These are phyloP conservation scores for Andrena trimmerana DNA, from an alignment of 2,888 invertebrate species.

Conservation along the genomic window DNA sequence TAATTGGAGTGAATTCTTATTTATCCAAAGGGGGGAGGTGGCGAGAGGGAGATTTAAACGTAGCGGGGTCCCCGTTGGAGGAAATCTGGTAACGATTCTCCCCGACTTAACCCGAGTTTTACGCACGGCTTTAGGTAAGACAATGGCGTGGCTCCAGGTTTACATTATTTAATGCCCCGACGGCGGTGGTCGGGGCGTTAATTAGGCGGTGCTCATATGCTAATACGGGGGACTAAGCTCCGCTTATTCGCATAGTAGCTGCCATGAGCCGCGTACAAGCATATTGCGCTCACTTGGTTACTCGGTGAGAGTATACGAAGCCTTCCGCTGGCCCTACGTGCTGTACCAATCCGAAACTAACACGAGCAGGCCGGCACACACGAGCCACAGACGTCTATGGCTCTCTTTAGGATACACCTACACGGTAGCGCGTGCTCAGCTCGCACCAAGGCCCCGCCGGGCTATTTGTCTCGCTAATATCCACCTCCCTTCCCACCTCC, in stretches of 20 bases:
- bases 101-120: conserved; percentile 80
- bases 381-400: background rate
- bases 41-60: conserved; percentile 37
- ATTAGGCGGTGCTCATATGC: conserved; percentile 84
- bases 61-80: conserved; percentile 20
- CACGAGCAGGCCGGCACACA: conserved; percentile 20
- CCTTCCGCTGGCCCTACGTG: conserved; percentile 43
- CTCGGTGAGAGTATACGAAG: conserved; percentile 70
- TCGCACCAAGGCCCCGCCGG: conserved; percentile 65
- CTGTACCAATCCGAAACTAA: conserved; percentile 56
- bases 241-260: conserved; percentile 82
- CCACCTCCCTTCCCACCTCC: conserved; percentile 52
- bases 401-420: conserved; percentile 28
- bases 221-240: conserved; percentile 83
- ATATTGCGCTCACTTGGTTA: conserved; percentile 76
- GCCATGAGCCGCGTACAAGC: conserved; percentile 82
- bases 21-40: conserved; percentile 25
- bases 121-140: conserved; percentile 83
- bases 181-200: conserved; percentile 79
- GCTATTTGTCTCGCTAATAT: conserved; percentile 83
- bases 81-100: conserved; percentile 70
- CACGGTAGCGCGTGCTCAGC: conserved; percentile 22
- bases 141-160: conserved; percentile 79
- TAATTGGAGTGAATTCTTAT: conserved; percentile 38
- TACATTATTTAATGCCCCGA: conserved; percentile 78